These are phyloP conservation scores for Halcyon smyrnensis DNA, from an alignment of 2,797 vertebrate species.

Conservation along the genomic window DNA sequence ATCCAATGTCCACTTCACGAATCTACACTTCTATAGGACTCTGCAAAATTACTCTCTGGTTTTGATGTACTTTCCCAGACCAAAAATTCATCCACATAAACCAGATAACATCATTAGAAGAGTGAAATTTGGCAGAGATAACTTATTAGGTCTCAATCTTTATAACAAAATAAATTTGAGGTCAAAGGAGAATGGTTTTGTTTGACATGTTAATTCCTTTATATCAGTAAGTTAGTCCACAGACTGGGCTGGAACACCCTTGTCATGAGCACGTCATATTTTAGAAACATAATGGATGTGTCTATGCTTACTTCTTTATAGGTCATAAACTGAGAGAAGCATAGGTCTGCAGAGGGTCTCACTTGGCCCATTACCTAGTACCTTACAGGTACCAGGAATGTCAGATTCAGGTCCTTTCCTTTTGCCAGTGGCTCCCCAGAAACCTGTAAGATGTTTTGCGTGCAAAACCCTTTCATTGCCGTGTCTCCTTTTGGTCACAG, in stretches of 20 bases:
- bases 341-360: not conserved
- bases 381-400: not conserved
- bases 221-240: not conserved
- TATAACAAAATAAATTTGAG: not conserved
- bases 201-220: not conserved
- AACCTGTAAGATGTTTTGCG: not conserved
- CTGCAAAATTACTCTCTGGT: not conserved
- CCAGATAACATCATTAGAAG: not conserved
- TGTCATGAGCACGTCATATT: not conserved
- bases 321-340: not conserved
- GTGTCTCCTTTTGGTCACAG: not conserved
- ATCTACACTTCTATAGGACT: not conserved
- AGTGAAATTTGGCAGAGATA: not conserved
- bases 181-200: not conserved
- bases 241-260: not conserved
- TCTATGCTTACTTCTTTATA: not conserved
- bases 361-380: not conserved
- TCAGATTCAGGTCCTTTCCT: not conserved
- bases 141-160: not conserved
- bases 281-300: not conserved
- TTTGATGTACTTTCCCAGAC: not conserved
- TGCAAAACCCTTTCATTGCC: not conserved
- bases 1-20: not conserved
- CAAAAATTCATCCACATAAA: not conserved
- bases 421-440: not conserved